Conservation (phyloP, 2,113 vertebrate species). For the Proterorhinus semilunaris region DNA sequence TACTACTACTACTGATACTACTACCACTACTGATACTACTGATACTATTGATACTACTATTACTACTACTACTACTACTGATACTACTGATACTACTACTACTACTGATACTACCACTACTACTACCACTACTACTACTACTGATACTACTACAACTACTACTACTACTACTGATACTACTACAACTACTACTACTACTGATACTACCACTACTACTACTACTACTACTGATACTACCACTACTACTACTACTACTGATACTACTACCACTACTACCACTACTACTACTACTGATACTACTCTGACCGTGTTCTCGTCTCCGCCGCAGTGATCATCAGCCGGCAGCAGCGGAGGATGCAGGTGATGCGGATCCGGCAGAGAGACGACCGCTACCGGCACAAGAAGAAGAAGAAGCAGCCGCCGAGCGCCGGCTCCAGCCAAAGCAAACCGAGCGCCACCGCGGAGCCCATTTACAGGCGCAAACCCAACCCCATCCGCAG, state of each 20-base stretch:
- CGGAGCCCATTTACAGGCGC: constrained; percentile 91
- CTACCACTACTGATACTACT: too few relatives aligned
- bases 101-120: too few relatives aligned
- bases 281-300: too few relatives aligned
- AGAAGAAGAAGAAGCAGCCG: constrained; percentile 84
- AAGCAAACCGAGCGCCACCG: constrained; percentile 71
- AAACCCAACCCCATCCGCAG: constrained; percentile 95
- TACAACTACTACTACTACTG: too few relatives aligned
- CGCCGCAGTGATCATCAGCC: constrained; percentile 90
- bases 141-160: not conserved
- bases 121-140: too few relatives aligned
- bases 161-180: too few relatives aligned
- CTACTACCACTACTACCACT: too few relatives aligned
- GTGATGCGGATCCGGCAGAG: constrained; percentile 95
- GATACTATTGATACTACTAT: not conserved
- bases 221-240: too few relatives aligned
- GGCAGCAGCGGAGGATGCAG: constrained; percentile 91
- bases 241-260: not conserved
- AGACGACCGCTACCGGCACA: constrained; percentile 87
- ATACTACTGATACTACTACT: too few relatives aligned
- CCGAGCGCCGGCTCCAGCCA: constrained; percentile 68
- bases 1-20: too few relatives aligned
- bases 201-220: not conserved
- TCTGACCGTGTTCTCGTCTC: not conserved
- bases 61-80: too few relatives aligned